Evolutionary conservation across 2,113 vertebrate genomes (phyloP), one percentile per base, ranked within the genome.

Genomic region (Trichomycterus rosablanca): DNA sequence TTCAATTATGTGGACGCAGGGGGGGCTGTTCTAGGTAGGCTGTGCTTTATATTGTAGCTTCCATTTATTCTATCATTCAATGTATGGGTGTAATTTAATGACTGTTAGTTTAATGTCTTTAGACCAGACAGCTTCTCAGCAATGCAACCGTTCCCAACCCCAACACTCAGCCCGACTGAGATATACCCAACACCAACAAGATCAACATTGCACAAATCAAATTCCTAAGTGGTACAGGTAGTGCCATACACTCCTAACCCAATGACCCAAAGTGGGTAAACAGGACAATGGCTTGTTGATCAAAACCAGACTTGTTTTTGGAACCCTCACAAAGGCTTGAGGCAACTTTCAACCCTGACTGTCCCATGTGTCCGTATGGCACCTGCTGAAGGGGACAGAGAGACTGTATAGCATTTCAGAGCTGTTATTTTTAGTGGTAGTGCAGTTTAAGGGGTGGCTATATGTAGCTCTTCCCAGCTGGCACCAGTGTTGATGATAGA

Each of bases 351-450:
- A 16, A 35, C 46, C 45, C 22, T 67, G 48, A 46, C 22, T 30
- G 2, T 7, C 52, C 63, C 53, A 43, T 30, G 24, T 24, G 61
- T 44, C 30, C 15, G 15, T 32, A 14, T 1, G 23, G 28, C 58
- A 66, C 42, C 30, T 62, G 34, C 54, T 63, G 34, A 63, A 58
- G 39, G 20, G 39, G 50, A 30, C 45, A 11, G 49, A 19, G 19
- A 24, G 59, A 22, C 43, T 63, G 28, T 64, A 54, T 72, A 60
- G 45, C 40, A 48, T 59, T 55, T 59, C 55, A 44, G 45, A 12
- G 7, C 26, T n/a, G 48, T 57, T 73, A 68, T 65, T 68, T 59
- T 45, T 51, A 68, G 58, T 7, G 6, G n/a, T 22, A 15, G 7
- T 45, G 51, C 30, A 43, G 57, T 20, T 51, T 50, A 28, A 61